phyloP scores from a whole-genome alignment of 2,888 invertebrate species.

The Athripsodes cinereus region DNA sequence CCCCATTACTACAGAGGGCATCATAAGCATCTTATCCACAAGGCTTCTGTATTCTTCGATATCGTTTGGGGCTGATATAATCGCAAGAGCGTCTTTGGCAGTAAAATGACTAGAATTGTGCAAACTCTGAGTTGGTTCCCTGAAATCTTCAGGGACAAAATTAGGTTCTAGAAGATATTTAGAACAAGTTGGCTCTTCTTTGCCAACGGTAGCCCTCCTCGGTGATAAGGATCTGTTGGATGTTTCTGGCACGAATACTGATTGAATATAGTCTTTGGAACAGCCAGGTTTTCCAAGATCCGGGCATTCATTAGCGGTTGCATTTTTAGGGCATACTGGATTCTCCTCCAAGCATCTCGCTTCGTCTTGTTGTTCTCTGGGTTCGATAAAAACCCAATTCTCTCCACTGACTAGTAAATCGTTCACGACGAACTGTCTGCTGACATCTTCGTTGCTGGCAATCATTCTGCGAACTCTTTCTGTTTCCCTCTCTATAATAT shows the following conservation, averaged over 20 bases:
- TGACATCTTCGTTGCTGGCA: conserved; percentile 4
- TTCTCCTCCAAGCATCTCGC: not conserved
- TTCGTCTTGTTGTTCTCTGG: not conserved
- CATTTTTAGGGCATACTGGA: not conserved
- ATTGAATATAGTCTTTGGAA: not conserved
- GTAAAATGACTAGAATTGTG: not conserved
- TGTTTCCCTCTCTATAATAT: not conserved
- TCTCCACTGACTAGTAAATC: conserved; percentile 15
- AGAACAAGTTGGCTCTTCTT: not conserved
- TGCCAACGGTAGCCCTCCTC: not conserved
- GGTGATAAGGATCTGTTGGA: not conserved
- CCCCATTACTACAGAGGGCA: not conserved
- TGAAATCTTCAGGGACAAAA: not conserved
- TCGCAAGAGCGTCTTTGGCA: too few species aligned
- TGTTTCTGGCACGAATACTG: not conserved
- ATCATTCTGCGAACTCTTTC: conserved; percentile 15
- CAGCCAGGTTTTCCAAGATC: too few species aligned
- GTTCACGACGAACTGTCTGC: conserved; percentile 6
- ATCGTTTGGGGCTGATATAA: too few species aligned
- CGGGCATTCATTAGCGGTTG: not conserved
- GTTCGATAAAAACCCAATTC: conserved; percentile 22
- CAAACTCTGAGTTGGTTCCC: too few species aligned
- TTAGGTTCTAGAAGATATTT: not conserved
- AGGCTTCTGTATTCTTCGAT: not conserved
- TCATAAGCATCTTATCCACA: conserved; percentile 7